Evolutionary conservation across 2,888 invertebrate genomes (phyloP), one percentile per base, ranked within the genome.

Genomic region (Idaea dimidiata): DNA sequence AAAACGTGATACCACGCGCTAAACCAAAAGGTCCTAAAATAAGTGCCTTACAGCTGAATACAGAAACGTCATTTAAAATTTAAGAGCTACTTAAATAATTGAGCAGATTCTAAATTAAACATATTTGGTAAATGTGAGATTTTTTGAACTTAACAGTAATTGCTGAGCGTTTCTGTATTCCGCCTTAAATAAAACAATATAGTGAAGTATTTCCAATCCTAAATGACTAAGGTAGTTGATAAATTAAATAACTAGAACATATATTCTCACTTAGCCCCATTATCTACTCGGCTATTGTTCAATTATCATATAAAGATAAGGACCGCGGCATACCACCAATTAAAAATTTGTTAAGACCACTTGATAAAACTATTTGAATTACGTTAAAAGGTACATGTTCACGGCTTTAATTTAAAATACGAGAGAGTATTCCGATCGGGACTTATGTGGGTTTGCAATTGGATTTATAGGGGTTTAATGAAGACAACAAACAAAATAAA

Each of bases 261-360:
- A 87, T 84, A 88, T 89, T 87, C 80, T 87, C 89, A 89, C 88
- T 90, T 88, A 86, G 76, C 60, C 64, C 60, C 66, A 63, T 76
- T 77, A 82, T 87, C 86, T 82, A 70, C 55, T 69, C 70, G 66
- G 72, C 81, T 76, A 83, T 86, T 88, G 88, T 88, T 82, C 76
- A 79, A 81, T 86, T 87, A 88, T 85, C 84, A 69, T 62, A 58
- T 57, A 58, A 5, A 76, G 83, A 86, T 86, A 84, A 79, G 72
- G 18, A 56, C 2, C 17, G 43, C 43, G 56, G 18, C 18, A 68
- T 66, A 75, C 62, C 63, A 74, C 83, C 88, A 88, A 88, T 88
- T 89, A 86, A 87, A 88, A 86, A 86, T 87, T 84, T 69, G 84
- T 84, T 77, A 74, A 71, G 71, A 75, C 71, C 66, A 71, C 76